Conservation (phyloP, 2,888 invertebrate species). For the Atrina japonica region DNA sequence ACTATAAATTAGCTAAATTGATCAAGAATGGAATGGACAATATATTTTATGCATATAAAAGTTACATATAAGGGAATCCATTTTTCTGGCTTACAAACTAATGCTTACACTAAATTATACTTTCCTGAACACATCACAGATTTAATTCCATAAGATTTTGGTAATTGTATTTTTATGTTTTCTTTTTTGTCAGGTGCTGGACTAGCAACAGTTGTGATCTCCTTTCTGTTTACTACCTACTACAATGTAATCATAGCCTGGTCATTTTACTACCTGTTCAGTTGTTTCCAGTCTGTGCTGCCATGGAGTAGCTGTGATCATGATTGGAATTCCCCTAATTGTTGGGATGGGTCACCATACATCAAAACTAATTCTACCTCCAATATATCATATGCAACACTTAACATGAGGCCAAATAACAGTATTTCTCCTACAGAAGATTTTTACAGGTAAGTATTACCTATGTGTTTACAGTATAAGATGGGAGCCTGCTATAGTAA, state of each 20-base stretch:
- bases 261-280: constrained; percentile 94
- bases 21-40: too few species aligned
- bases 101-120: too few species aligned
- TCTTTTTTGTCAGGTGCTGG: constrained; percentile 90
- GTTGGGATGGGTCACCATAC: constrained; percentile 87
- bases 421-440: constrained; percentile 94
- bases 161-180: too few species aligned
- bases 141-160: too few species aligned
- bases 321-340: constrained; percentile 91
- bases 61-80: too few species aligned
- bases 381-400: constrained; percentile 3
- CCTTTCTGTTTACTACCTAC: constrained; percentile 96
- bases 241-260: constrained; percentile 97
- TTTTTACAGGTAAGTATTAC: constrained; percentile 89
- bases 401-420: constrained; percentile 84
- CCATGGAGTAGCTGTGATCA: constrained; percentile 95
- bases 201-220: constrained; percentile 95
- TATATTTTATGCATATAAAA: too few species aligned
- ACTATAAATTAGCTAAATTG: too few species aligned
- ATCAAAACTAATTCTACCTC: constrained; percentile 83
- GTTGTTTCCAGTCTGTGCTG: constrained; percentile 85
- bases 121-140: too few species aligned
- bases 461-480: too few species aligned
- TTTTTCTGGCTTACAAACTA: too few species aligned
- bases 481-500: too few species aligned